Percentiles rank a stretch among this genome's conserved stretches.
Evolutionary conservation across 2,888 invertebrate species (phyloP).

Genomic region (Syrphus vitripennis): DNA sequence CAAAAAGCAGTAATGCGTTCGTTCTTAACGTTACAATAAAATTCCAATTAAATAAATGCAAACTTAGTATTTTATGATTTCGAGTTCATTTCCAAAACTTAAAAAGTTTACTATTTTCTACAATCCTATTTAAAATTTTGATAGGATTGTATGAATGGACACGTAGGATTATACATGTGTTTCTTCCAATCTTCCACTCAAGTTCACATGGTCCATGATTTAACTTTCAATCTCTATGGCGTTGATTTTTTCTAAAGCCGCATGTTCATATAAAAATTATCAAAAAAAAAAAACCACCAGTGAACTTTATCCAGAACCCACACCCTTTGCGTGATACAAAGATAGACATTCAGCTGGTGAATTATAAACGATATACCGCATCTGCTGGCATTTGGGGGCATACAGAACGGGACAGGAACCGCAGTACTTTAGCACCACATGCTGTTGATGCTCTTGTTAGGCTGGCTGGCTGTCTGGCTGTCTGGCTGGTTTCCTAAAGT

Average conservation of each 20-base stretch:
- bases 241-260: constrained; percentile 8
- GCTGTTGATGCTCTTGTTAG: neutral
- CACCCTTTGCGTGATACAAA: constrained; percentile 54
- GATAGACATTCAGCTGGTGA: constrained; percentile 45
- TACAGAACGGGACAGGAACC: constrained; percentile 12
- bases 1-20: too few species aligned
- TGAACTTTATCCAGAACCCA: constrained; percentile 3
- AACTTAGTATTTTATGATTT: too few species aligned
- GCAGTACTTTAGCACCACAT: constrained; percentile 2
- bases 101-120: neutral
- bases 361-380: constrained; percentile 37
- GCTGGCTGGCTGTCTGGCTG: neutral
- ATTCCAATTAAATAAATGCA: too few species aligned
- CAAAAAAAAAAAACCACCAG: neutral
- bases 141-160: neutral
- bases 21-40: too few species aligned
- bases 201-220: constrained; percentile 25
- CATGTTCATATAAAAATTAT: neutral
- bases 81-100: too few species aligned
- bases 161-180: neutral
- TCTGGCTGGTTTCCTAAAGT: neutral
- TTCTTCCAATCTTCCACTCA: neutral
- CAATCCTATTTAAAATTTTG: neutral
- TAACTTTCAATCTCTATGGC: constrained; percentile 52
- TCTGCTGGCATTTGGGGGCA: constrained; percentile 29